These are phyloP conservation scores for Burhinus oedicnemus DNA, from an alignment of 2,113 vertebrate genomes.

Conservation along the genomic window DNA sequence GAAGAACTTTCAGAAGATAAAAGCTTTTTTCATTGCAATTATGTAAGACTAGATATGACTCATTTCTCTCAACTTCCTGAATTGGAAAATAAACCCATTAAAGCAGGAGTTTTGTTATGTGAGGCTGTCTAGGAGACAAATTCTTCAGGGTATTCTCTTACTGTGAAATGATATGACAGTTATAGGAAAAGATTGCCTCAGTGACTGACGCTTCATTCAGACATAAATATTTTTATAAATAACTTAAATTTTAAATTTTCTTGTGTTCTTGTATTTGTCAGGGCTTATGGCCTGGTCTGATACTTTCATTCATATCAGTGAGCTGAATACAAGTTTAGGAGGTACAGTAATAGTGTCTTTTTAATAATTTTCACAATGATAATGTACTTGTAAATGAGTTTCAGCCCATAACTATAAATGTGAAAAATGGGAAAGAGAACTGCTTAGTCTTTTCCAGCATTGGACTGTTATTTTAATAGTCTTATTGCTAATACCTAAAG, in stretches of 20 bases:
- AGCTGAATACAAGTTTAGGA: neutral
- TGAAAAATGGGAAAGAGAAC: neutral
- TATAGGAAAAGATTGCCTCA: neutral
- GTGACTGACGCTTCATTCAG: neutral
- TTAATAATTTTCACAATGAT: neutral
- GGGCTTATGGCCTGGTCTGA: neutral
- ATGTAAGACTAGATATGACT: neutral
- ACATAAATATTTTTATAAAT: neutral
- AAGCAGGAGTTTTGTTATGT: neutral
- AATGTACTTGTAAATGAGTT: neutral
- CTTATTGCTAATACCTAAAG: neutral
- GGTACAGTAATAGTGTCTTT: neutral
- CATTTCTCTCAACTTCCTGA: neutral
- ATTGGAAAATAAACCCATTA: fast-evolving
- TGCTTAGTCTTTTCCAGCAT: neutral
- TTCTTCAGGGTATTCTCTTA: neutral
- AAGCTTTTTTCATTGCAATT: neutral
- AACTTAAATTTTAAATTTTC: neutral
- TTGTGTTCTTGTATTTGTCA: neutral
- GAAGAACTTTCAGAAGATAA: neutral
- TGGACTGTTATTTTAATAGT: neutral
- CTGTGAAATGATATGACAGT: neutral
- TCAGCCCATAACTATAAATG: neutral
- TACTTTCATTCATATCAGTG: neutral
- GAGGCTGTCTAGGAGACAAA: neutral